A percentile compares a stretch with the other conserved stretches of the same genome.
phyloP scores from a whole-genome alignment of 2,113 vertebrate species.

The Fregetta grallaria region DNA sequence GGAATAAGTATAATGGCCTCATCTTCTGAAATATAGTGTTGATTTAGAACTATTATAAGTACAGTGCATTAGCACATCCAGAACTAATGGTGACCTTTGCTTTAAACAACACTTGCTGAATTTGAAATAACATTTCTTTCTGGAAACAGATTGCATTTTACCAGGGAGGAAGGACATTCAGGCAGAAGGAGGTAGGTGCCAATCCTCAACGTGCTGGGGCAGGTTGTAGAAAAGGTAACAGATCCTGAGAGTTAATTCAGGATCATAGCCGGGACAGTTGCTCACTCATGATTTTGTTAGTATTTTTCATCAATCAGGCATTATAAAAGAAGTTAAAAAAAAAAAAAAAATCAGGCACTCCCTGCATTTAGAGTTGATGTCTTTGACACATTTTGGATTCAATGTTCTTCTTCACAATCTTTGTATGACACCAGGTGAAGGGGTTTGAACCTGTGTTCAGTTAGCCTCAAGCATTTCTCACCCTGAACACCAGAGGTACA shows the following conservation, averaged over 20 bases:
- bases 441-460: background rate
- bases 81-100: conserved; percentile 27
- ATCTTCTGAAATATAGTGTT: background rate
- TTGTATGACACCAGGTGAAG: background rate
- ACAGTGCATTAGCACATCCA: conserved; percentile 4
- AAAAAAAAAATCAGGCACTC: background rate
- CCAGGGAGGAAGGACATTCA: background rate
- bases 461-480: background rate
- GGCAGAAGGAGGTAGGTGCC: background rate
- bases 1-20: conserved; percentile 1
- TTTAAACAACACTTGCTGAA: conserved; percentile 5
- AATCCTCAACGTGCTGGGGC: background rate
- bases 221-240: background rate
- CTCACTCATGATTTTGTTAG: background rate
- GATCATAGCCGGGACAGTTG: background rate
- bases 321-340: background rate
- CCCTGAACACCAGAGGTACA: background rate
- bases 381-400: background rate
- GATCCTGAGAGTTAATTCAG: background rate
- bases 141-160: background rate
- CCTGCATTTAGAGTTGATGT: background rate
- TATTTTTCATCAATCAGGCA: background rate
- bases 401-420: background rate
- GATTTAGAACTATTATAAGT: background rate
- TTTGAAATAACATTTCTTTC: background rate